Percentiles rank a stretch among this genome's conserved stretches.
These are phyloP conservation scores for Ctenodactylus gundi DNA, from an alignment of 2,113 vertebrate genomes.

Conservation along the genomic window DNA sequence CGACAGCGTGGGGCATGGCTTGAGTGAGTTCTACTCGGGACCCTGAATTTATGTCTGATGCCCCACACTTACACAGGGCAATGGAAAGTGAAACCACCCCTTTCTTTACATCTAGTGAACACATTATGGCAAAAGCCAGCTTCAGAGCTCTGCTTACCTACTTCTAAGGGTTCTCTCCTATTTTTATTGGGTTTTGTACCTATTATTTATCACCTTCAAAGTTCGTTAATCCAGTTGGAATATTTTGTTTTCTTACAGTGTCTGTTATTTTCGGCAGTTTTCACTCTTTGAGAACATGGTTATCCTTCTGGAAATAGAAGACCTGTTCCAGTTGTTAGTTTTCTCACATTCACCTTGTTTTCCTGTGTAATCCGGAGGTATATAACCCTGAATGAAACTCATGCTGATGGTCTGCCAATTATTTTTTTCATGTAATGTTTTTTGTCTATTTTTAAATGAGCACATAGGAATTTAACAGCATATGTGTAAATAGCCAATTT, in stretches of 20 bases:
- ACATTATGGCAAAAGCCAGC: background rate
- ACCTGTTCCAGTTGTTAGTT: background rate
- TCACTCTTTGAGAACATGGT: background rate
- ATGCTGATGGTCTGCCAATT: background rate
- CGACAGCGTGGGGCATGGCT: background rate
- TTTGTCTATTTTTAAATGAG: constrained; percentile 28
- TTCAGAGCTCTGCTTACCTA: background rate
- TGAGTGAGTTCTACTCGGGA: fast-evolving
- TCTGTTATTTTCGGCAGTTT: background rate
- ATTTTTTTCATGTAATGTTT: background rate
- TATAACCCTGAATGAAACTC: constrained; percentile 17
- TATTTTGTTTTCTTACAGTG: background rate
- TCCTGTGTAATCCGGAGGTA: background rate
- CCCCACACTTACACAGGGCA: fast-evolving
- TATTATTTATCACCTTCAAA: background rate
- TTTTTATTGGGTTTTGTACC: background rate
- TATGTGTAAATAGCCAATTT: background rate
- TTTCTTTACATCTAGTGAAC: background rate
- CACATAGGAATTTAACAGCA: constrained; percentile 29
- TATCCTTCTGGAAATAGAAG: background rate
- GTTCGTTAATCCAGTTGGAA: background rate
- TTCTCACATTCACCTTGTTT: background rate
- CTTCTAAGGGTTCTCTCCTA: background rate
- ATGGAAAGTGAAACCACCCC: background rate
- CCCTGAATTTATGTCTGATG: background rate